A percentile compares a stretch with the other conserved stretches of the same genome.
Evolutionary conservation across 2,797 vertebrate genomes (phyloP).

Genomic region (Simalia tracyae): DNA sequence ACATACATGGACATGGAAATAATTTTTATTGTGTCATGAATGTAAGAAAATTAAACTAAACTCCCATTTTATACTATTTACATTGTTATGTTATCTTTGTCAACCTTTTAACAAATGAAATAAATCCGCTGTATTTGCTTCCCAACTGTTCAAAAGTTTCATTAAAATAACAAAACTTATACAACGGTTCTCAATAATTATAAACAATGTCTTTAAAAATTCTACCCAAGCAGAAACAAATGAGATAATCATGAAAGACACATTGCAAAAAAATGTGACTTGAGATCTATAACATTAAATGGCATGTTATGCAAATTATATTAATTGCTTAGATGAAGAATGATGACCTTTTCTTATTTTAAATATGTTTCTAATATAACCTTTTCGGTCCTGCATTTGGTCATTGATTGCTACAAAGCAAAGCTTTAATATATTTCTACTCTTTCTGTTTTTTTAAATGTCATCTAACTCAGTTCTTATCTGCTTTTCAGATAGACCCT

Average conservation of each 20-base stretch:
- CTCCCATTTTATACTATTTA: background rate
- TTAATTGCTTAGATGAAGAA: background rate
- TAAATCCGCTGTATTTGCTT: background rate
- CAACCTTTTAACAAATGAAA: background rate
- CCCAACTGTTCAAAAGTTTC: background rate
- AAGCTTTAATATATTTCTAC: constrained; percentile 34
- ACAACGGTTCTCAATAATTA: background rate
- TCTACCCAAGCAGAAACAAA: background rate
- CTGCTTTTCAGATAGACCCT: constrained; percentile 29
- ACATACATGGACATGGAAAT: background rate
- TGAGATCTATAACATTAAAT: background rate
- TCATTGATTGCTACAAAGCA: constrained; percentile 3
- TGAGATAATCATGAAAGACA: background rate
- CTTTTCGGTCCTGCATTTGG: background rate
- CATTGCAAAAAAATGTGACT: background rate
- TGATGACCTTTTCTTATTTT: constrained; percentile 19
- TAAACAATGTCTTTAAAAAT: background rate
- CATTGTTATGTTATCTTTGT: background rate
- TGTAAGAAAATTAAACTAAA: background rate
- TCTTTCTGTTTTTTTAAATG: constrained; percentile 12
- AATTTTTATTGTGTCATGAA: background rate
- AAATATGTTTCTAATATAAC: background rate
- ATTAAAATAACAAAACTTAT: background rate
- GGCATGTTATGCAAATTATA: constrained; percentile 20
- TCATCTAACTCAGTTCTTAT: constrained; percentile 23